A percentile compares a stretch with the other conserved stretches of the same genome.
These are phyloP conservation scores for Drosophila maculinotata DNA, from an alignment of 2,888 invertebrate species.

Conservation along the genomic window DNA sequence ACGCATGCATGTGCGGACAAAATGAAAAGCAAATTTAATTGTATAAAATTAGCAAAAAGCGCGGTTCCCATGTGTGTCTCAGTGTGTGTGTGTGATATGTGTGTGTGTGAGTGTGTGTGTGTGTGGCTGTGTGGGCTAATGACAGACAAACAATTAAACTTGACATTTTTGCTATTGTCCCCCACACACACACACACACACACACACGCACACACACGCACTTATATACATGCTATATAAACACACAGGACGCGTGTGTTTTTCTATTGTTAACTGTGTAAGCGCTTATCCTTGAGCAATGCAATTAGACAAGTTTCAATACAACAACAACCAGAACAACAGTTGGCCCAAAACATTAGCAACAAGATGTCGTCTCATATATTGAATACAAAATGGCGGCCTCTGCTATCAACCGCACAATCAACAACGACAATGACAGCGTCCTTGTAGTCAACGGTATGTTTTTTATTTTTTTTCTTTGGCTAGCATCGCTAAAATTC, in stretches of 20 bases:
- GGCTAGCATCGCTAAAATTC: constrained; percentile 13
- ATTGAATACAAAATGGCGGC: constrained; percentile 53
- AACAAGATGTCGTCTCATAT: constrained; percentile 43
- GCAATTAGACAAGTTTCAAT: constrained; percentile 64
- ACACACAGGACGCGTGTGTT: constrained; percentile 6
- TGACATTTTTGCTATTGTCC: constrained; percentile 72
- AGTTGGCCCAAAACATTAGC: constrained; percentile 40
- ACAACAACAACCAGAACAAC: constrained; percentile 31
- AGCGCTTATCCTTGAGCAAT: constrained; percentile 65
- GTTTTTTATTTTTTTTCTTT: constrained; percentile 28
- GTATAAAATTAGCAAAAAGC: constrained; percentile 68
- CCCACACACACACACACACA: constrained; percentile 22
- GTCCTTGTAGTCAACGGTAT: constrained; percentile 22
- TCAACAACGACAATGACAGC: constrained; percentile 4
- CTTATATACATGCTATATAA: too few species aligned
- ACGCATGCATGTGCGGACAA: constrained; percentile 26
- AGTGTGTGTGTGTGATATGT: constrained; percentile 1
- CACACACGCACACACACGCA: background rate
- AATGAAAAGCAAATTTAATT: constrained; percentile 72
- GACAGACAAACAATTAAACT: constrained; percentile 77
- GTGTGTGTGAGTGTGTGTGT: constrained; percentile 1
- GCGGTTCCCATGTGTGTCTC: constrained; percentile 34
- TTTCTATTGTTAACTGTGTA: constrained; percentile 35
- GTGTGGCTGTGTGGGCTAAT: constrained; percentile 55
- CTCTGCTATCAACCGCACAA: constrained; percentile 7